Evolutionary conservation across 2,797 vertebrate species (phyloP), one percentile per base, ranked within the genome.

Genomic region (Anguilla obscura): DNA sequence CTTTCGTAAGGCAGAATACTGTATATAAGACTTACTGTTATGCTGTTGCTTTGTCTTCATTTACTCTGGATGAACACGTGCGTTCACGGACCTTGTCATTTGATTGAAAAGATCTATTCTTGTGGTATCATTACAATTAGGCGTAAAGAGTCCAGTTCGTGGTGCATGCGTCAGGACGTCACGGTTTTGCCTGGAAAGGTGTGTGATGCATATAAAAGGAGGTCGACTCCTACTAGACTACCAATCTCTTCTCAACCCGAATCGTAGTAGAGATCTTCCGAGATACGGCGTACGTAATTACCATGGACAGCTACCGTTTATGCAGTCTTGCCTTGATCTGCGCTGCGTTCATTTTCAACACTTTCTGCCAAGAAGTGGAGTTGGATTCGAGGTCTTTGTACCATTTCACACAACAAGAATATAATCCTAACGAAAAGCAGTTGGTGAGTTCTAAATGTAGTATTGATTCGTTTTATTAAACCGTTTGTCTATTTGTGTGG

Each of bases 281-380:
- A 79, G 12, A 79, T 33, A 82, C 40, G 14, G 36, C 8, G n/a
- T 8, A 45, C 21, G 16, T 50, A 24, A 50, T n/a, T 21, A 87
- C 82, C 86, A 89, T 89, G 88, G 86, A 89, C 79, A 87, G 88
- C 69, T 74, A 52, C 56, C 88, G 88, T 0, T 21, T 89, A 48
- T 87, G 86, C 16, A 80, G 86, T 7, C 79, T 87, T 69, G 84
- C 88, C 14, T 69, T 89, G 33, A 48, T 89, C 63, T 84, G 86
- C 50, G 86, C 88, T 8, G 88, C 86, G 30, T 54, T 89, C 18
- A 56, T 89, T 69, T 30, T 87, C 63, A 24, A 84, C 36, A 56
- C 80, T 50, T 14, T 84, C 33, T 85, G 86, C 74, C 88, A 71
- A 69, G 82, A 85, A 60, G 33, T 82, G 1, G 80, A 89, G 12